Conservation (phyloP, 2,797 vertebrate genomes). For the Siniperca undulata region DNA sequence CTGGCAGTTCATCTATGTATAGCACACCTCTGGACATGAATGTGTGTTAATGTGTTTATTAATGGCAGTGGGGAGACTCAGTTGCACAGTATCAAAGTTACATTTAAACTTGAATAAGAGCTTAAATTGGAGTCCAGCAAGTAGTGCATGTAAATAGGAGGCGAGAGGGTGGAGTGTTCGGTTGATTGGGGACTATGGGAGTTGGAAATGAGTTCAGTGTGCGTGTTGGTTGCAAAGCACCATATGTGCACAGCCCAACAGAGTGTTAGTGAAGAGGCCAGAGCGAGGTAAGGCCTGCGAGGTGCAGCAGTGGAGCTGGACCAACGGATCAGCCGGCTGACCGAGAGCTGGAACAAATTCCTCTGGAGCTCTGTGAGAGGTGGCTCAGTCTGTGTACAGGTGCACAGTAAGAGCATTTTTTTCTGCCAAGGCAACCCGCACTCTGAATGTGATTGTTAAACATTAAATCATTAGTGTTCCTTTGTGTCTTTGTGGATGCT, state of each 20-base stretch:
- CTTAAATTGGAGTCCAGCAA: conserved; percentile 13
- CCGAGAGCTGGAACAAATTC: conserved; percentile 49
- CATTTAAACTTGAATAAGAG: conserved; percentile 8
- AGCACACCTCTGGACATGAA: not conserved
- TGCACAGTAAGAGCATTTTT: not conserved
- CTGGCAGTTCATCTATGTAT: not conserved
- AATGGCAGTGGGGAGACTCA: not conserved
- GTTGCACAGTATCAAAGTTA: conserved; percentile 8
- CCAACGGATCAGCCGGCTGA: conserved; percentile 5
- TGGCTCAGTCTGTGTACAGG: conserved; percentile 56
- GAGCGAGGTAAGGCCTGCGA: conserved; percentile 31
- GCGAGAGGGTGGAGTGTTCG: not conserved
- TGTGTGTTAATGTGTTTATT: conserved; percentile 16
- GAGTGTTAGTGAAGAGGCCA: conserved; percentile 52
- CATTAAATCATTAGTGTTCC: not conserved
- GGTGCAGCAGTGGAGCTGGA: conserved; percentile 22
- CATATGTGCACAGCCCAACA: conserved; percentile 46
- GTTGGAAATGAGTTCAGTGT: conserved; percentile 49
- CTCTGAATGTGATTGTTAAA: not conserved
- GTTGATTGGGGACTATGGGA: conserved; percentile 25
- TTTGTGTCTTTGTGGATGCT: not conserved
- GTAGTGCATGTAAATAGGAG: conserved; percentile 14
- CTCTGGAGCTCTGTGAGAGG: conserved; percentile 50
- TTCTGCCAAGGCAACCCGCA: not conserved
- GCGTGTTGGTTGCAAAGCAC: conserved; percentile 23